These are phyloP conservation scores for Epizoanthus stellaris DNA, from an alignment of 92 coral and sea anemone species.

Conservation along the genomic window DNA sequence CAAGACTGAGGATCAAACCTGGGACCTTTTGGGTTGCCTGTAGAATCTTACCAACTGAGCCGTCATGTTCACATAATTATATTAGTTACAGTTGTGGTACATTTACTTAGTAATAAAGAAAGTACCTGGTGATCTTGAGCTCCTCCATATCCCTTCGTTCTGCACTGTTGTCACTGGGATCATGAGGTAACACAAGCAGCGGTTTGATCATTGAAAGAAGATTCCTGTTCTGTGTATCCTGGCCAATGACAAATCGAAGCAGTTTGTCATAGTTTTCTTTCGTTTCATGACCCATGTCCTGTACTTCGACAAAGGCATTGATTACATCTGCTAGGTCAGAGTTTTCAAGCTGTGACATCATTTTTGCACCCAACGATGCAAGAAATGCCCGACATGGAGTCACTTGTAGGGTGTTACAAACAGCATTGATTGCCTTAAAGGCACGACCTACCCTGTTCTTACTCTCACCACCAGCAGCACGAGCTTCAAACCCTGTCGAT, in stretches of 20 bases:
- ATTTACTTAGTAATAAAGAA: not conserved
- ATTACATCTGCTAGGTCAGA: slow-evolving; percentile 14
- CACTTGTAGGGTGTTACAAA: slow-evolving; percentile 4
- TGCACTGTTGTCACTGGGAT: not conserved
- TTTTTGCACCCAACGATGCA: not conserved
- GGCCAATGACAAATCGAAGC: slow-evolving; percentile 15
- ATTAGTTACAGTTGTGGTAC: not conserved
- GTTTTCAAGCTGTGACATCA: not conserved
- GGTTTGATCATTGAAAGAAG: slow-evolving; percentile 6
- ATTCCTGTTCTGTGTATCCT: not conserved
- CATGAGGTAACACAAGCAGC: not conserved
- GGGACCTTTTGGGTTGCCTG: no score
- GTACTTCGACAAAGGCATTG: slow-evolving; percentile 40
- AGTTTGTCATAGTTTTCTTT: slow-evolving; percentile 7
- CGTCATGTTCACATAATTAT: no score
- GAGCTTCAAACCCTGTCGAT: not conserved
- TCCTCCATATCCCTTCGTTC: not conserved
- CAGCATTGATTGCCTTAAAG: not conserved
- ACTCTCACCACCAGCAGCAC: no score
- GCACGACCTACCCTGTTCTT: not conserved
- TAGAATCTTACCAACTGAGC: no score
- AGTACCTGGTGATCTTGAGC: not conserved
- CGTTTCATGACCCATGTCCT: slow-evolving; percentile 3
- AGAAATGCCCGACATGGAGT: slow-evolving; percentile 8
- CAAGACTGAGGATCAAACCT: no score